Evolutionary conservation across 2,888 invertebrate species (phyloP).

Genomic region (Scaptomyza tumidula): DNA sequence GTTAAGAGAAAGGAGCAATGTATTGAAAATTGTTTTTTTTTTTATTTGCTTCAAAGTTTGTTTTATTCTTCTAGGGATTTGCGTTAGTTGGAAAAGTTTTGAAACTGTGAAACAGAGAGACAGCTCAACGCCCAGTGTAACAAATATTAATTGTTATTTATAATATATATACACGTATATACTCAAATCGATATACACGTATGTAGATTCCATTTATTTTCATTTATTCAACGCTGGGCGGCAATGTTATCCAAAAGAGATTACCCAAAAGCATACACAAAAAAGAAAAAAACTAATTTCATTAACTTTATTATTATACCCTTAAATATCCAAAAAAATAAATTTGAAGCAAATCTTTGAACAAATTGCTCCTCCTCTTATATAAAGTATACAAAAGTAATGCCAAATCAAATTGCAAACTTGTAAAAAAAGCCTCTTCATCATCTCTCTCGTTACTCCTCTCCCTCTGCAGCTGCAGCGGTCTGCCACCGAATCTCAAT

Average conservation of each 20-base stretch:
- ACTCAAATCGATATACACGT: background rate
- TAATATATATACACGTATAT: constrained; percentile 5
- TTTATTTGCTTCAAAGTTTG: constrained; percentile 28
- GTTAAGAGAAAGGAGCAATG: constrained; percentile 71
- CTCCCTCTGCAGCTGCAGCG: constrained; percentile 79
- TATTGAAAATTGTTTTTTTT: constrained; percentile 22
- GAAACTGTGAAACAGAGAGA: constrained; percentile 31
- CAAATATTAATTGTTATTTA: constrained; percentile 41
- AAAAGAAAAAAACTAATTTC: constrained; percentile 43
- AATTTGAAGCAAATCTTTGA: constrained; percentile 72
- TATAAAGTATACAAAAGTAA: constrained; percentile 29
- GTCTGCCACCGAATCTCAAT: constrained; percentile 77
- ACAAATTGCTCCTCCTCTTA: constrained; percentile 70
- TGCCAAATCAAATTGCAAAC: constrained; percentile 45
- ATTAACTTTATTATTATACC: constrained; percentile 21
- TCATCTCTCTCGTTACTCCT: constrained; percentile 76
- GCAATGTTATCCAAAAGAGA: constrained; percentile 72
- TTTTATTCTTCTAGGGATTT: constrained; percentile 4
- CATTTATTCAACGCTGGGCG: constrained; percentile 82
- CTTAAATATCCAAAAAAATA: constrained; percentile 32
- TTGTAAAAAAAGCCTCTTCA: constrained; percentile 72
- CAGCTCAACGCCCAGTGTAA: constrained; percentile 82
- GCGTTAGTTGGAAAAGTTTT: constrained; percentile 7
- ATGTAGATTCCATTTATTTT: constrained; percentile 23
- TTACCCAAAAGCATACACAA: background rate